These are phyloP conservation scores for Ataeniobius toweri DNA, from an alignment of 2,797 vertebrate species.

Conservation along the genomic window DNA sequence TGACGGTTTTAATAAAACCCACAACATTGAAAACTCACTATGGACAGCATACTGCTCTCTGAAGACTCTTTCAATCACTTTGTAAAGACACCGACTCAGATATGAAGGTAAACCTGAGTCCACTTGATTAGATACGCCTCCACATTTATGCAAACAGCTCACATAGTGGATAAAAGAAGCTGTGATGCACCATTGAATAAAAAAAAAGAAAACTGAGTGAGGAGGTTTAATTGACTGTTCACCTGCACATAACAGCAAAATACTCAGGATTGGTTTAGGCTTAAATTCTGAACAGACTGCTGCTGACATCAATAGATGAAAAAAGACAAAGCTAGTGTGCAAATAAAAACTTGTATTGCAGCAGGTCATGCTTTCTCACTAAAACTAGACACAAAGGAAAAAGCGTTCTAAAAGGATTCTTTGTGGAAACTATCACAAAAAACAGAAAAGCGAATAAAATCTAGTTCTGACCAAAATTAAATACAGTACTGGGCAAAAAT, in stretches of 20 bases:
- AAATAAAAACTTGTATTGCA: background rate
- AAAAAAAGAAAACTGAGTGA: constrained; percentile 6
- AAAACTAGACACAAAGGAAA: background rate
- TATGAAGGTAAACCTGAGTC: constrained; percentile 41
- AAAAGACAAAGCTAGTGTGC: constrained; percentile 2
- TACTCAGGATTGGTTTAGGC: constrained; percentile 10
- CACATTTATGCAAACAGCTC: constrained; percentile 52
- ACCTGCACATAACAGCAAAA: constrained; percentile 15
- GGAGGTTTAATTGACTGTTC: constrained; percentile 23
- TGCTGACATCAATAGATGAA: constrained; percentile 17
- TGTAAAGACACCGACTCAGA: constrained; percentile 29
- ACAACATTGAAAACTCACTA: background rate
- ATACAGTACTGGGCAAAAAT: no score
- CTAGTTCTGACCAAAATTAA: background rate
- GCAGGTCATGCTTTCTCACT: background rate
- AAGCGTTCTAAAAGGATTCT: background rate
- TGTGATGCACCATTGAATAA: constrained; percentile 50
- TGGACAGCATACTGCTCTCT: constrained; percentile 7
- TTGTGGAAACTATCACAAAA: background rate
- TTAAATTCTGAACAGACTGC: constrained; percentile 7
- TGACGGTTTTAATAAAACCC: constrained; percentile 21
- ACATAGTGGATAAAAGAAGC: constrained; percentile 44
- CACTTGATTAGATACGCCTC: constrained; percentile 55
- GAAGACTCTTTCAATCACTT: constrained; percentile 24
- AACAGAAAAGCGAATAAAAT: background rate